A percentile compares a stretch with the other conserved stretches of the same genome.
Evolutionary conservation across 1,140 invertebrate species (phyloP).

Genomic region (Babylonia areolata): DNA sequence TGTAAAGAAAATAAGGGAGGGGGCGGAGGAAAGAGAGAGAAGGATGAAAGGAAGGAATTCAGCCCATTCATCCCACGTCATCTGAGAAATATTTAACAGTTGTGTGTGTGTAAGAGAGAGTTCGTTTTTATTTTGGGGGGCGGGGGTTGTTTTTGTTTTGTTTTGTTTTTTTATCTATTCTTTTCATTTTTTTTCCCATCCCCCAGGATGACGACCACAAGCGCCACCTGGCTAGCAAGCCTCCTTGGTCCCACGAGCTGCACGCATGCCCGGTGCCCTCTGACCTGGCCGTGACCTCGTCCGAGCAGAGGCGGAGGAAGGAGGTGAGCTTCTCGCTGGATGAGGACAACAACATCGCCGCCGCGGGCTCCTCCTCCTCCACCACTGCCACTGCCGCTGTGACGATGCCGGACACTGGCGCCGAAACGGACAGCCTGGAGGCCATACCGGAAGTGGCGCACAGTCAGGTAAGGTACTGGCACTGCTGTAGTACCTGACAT

Average conservation of each 20-base stretch:
- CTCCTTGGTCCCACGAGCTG: conserved; percentile 5
- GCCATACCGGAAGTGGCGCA: conserved; percentile 21
- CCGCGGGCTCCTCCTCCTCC: not conserved
- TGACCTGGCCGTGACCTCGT: not conserved
- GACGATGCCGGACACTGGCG: not conserved
- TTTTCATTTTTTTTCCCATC: too few species aligned
- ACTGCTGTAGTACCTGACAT: too few species aligned
- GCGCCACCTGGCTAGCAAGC: not conserved
- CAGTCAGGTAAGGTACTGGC: not conserved
- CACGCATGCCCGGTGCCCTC: not conserved
- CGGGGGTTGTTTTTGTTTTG: too few species aligned
- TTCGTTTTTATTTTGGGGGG: too few species aligned
- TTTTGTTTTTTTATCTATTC: too few species aligned
- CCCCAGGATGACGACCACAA: conserved; percentile 44
- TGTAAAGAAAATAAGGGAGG: too few species aligned
- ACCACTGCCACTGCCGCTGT: not conserved
- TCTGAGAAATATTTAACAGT: too few species aligned
- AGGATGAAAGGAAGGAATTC: too few species aligned
- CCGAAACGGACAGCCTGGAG: not conserved
- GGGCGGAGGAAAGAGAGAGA: too few species aligned
- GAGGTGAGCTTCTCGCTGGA: conserved; percentile 67
- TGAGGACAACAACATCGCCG: conserved; percentile 52
- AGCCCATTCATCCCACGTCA: too few species aligned
- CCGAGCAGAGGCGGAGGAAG: conserved; percentile 42
- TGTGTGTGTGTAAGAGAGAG: too few species aligned